A percentile compares a stretch with the other conserved stretches of the same genome.
Conservation (phyloP, 1,140 invertebrate genomes). For the Zophobas morio region DNA sequence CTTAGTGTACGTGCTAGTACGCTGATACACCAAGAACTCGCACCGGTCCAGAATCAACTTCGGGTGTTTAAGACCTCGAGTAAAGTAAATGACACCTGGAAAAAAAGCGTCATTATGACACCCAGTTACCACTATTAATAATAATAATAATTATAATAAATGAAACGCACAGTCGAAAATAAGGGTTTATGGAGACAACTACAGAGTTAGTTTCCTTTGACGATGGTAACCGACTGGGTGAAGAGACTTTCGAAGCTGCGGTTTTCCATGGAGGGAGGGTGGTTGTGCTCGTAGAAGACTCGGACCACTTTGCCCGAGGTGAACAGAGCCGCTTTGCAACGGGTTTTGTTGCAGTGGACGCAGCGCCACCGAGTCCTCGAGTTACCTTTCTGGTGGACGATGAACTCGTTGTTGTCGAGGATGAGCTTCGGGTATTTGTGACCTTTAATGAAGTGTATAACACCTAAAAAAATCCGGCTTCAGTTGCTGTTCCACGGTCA, state of each 20-base stretch:
- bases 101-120: neutral
- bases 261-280: constrained; percentile 37
- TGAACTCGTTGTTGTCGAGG: constrained; percentile 53
- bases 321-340: constrained; percentile 57
- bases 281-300: constrained; percentile 56
- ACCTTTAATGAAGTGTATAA: constrained; percentile 57
- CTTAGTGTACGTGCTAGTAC: constrained; percentile 22
- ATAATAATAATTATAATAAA: no score
- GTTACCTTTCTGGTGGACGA: constrained; percentile 36
- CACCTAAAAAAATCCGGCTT: constrained; percentile 49
- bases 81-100: constrained; percentile 37
- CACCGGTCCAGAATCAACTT: constrained; percentile 42
- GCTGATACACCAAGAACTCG: constrained; percentile 42
- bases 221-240: constrained; percentile 4
- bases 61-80: constrained; percentile 10
- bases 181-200: neutral
- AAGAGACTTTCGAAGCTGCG: constrained; percentile 16
- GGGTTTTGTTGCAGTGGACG: constrained; percentile 59
- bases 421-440: constrained; percentile 59
- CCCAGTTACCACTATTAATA: neutral
- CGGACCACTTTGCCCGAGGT: constrained; percentile 55
- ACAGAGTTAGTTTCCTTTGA: neutral
- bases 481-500: neutral
- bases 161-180: neutral
- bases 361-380: constrained; percentile 50